Conservation (phyloP, 2,113 vertebrate genomes). For the Argyrosomus japonicus region DNA sequence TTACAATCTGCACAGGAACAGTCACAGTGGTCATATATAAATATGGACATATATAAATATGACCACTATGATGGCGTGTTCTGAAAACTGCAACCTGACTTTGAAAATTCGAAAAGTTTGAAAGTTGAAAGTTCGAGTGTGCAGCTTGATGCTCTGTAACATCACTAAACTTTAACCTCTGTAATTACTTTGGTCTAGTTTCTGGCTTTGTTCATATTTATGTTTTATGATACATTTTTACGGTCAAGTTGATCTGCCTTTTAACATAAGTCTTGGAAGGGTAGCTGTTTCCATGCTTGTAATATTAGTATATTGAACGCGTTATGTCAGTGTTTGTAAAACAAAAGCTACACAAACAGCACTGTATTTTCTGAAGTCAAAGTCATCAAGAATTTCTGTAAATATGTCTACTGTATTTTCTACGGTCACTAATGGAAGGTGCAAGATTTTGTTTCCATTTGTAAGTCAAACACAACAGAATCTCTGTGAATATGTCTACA, state of each 20-base stretch:
- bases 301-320: neutral
- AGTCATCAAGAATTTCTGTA: constrained; percentile 26
- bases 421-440: constrained; percentile 5
- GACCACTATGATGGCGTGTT: constrained; percentile 15
- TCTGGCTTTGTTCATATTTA: constrained; percentile 22
- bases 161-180: neutral
- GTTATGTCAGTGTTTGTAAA: constrained; percentile 16
- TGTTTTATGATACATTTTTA: constrained; percentile 26
- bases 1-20: constrained; percentile 23
- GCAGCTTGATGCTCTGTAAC: neutral
- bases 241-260: neutral
- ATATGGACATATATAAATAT: constrained; percentile 15
- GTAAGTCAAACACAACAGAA: constrained; percentile 4
- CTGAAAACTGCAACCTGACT: neutral
- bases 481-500: constrained; percentile 8
- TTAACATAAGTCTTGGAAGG: neutral
- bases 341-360: neutral
- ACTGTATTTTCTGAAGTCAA: constrained; percentile 29
- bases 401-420: constrained; percentile 42
- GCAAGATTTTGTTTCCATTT: neutral
- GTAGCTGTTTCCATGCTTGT: constrained; percentile 8
- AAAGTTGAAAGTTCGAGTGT: neutral
- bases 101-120: too few species aligned
- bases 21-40: neutral
- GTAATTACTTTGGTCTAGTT: neutral